Evolutionary conservation across 2,797 vertebrate genomes (phyloP), one percentile per base, ranked within the genome.

Genomic region (Brachymystax lenok): DNA sequence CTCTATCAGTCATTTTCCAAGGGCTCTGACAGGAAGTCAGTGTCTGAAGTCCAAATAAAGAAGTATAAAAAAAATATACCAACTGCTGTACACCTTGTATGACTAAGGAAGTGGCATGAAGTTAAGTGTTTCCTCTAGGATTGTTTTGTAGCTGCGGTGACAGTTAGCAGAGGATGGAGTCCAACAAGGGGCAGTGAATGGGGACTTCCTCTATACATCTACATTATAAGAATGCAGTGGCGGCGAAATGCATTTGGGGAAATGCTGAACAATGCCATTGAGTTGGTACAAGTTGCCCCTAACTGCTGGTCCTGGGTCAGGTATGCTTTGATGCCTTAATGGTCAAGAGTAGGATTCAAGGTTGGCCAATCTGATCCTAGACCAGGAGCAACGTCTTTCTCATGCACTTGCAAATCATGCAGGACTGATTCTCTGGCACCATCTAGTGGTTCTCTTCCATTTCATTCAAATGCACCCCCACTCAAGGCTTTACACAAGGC

Each of bases 41-140:
- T 28, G 79, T 78, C 63, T 69, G 74, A 77, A 67, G 71, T 75
- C 6, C 21, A 69, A 90, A 86, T 88, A 90, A 85, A 88, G 71
- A 0, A 69, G 69, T 14, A 77, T 79, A 84, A 78, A 24, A 24
- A 74, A 16, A 46, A 46, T 46, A 77, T 24, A 7, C 50, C 13
- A 52, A 54, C 14, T 4, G 5, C 50, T 71, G 51, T 30, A 19
- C 27, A 28, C 64, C 28, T 13, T 66, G 12, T 24, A 4, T 66
- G 63, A 66, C 63, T 27, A 46, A 46, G 40, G 40, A 46, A 46
- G 40, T 46, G 40, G 13, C 40, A 46, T 46, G 40, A 46, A 46
- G 40, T 46, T 46, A 46, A 46, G 10, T 46, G 2, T 46, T 46
- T 46, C 40, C 40, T 13, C 40, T 46, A 13, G 40, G 40, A 3